Percentiles rank a stretch among this genome's conserved stretches.
Conservation (phyloP, 2,113 vertebrate species). For the Elgaria multicarinata region DNA sequence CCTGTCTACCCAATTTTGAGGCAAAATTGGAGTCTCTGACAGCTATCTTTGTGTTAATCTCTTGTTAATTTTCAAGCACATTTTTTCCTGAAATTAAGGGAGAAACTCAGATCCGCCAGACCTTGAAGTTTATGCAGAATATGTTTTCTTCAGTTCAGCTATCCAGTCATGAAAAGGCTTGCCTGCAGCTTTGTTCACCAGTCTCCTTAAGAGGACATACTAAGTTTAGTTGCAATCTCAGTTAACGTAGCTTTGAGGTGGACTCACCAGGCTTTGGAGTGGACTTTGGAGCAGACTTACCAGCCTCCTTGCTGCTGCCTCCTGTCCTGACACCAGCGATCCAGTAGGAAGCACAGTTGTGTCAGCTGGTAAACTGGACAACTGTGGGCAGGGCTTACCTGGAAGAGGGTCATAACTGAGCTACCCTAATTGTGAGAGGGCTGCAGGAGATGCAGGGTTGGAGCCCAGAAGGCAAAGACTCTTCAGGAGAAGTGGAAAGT, state of each 20-base stretch:
- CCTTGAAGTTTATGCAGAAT: neutral
- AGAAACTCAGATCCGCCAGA: neutral
- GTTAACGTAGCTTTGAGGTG: conserved; percentile 31
- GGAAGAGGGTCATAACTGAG: neutral
- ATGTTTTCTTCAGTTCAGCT: neutral
- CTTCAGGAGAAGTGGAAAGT: neutral
- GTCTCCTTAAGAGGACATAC: conserved; percentile 54
- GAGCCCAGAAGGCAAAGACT: neutral
- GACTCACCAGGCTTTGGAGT: neutral
- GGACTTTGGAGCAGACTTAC: too few species aligned
- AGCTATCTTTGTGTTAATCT: too few species aligned
- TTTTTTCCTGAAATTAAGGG: neutral
- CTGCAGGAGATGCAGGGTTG: neutral
- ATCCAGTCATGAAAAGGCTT: conserved; percentile 4
- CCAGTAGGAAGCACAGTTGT: neutral
- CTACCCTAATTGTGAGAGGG: neutral
- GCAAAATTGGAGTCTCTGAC: neutral
- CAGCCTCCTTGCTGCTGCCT: neutral
- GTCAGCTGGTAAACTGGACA: neutral
- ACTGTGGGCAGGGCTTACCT: neutral
- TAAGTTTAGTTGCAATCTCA: conserved; percentile 42
- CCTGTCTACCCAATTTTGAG: neutral
- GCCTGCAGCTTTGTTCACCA: conserved; percentile 42
- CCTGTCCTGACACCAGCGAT: neutral
- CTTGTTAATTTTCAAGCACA: neutral